phyloP scores from a whole-genome alignment of 2,888 invertebrate species.

The Nezara viridula region DNA sequence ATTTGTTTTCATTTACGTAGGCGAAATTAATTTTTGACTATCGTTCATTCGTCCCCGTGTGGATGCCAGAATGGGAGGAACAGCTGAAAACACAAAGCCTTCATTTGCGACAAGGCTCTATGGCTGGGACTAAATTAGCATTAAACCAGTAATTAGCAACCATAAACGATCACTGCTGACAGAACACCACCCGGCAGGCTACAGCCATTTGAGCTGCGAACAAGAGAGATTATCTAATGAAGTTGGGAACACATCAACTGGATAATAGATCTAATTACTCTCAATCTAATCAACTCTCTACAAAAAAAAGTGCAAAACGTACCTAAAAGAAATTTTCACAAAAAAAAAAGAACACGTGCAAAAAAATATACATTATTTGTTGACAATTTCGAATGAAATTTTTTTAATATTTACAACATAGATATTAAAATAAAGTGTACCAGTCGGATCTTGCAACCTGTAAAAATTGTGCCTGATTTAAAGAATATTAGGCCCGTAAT shows the following conservation, averaged over 20 bases:
- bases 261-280: not conserved
- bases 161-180: not conserved
- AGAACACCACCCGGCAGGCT: not conserved
- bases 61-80: not conserved
- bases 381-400: too few species aligned
- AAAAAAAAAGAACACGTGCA: too few species aligned
- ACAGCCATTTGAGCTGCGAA: not conserved
- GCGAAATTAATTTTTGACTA: not conserved
- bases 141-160: constrained; percentile 11
- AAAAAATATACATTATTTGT: too few species aligned
- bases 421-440: too few species aligned
- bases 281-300: too few species aligned
- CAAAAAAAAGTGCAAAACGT: too few species aligned
- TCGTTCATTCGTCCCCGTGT: not conserved
- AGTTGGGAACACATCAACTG: not conserved
- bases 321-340: too few species aligned
- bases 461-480: too few species aligned
- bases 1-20: too few species aligned
- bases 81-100: constrained; percentile 8
- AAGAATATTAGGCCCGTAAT: too few species aligned
- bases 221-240: not conserved
- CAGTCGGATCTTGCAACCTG: too few species aligned
- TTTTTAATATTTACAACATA: too few species aligned
- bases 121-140: not conserved
- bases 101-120: not conserved